Conservation (phyloP, 1,140 invertebrate species). For the Hirudo medicinalis region DNA sequence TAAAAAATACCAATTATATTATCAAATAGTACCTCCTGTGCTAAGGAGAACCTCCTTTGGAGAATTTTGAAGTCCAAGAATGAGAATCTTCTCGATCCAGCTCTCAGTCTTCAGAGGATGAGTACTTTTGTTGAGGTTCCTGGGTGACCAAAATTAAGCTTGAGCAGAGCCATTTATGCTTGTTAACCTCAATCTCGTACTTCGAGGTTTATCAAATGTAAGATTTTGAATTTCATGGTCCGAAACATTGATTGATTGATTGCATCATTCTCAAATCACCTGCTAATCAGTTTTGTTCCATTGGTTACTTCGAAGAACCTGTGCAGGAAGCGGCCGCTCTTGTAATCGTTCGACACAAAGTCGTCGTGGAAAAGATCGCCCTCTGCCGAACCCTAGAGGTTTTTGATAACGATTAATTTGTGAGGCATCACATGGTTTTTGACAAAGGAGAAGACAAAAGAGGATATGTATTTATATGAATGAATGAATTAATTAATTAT, state of each 20-base stretch:
- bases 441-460: neutral
- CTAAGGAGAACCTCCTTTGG: neutral
- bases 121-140: neutral
- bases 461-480: neutral
- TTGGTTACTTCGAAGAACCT: slow-evolving; percentile 34
- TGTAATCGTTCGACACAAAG: slow-evolving; percentile 72
- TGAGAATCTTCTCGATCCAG: slow-evolving; percentile 11
- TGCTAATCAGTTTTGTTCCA: slow-evolving; percentile 30
- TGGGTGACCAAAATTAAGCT: neutral
- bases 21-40: neutral
- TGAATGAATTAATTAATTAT: too few species aligned
- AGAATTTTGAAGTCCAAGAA: neutral
- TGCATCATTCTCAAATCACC: slow-evolving; percentile 47
- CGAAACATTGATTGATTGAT: slow-evolving; percentile 8
- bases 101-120: neutral
- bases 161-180: neutral
- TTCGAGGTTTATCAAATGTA: too few species aligned
- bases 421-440: too few species aligned
- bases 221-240: too few species aligned
- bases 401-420: neutral
- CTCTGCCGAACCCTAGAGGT: slow-evolving; percentile 51
- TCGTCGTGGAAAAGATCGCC: slow-evolving; percentile 85
- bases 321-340: slow-evolving; percentile 63
- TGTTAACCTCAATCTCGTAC: too few species aligned
- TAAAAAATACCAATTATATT: too few species aligned